Conservation (phyloP, 2,888 invertebrate species). For the Phragmatobia fuliginosa region DNA sequence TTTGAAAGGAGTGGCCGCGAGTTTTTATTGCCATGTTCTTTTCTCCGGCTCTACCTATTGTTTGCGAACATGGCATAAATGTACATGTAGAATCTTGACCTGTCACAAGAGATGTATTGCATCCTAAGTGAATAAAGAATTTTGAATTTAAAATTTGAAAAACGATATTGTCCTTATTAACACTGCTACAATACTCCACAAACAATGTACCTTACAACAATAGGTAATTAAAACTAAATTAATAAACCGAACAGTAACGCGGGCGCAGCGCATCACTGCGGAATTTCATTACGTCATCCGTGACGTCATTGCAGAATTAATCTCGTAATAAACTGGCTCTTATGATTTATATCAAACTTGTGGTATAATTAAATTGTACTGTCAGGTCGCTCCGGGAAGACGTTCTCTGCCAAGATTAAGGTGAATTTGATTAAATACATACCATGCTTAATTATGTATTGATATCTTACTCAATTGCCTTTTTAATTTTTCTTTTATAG, state of each 20-base stretch:
- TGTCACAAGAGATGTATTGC: no score
- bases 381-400: neutral
- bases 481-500: neutral
- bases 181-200: conserved; percentile 1
- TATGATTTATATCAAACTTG: conserved; percentile 42
- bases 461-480: neutral
- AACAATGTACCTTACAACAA: conserved; percentile 26
- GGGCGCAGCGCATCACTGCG: conserved; percentile 40
- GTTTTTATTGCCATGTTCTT: no score
- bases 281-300: conserved; percentile 49
- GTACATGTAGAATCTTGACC: no score
- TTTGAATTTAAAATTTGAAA: no score
- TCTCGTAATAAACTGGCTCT: conserved; percentile 44
- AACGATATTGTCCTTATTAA: conserved; percentile 6
- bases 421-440: conserved; percentile 1
- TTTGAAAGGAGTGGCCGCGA: no score
- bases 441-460: neutral
- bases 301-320: conserved; percentile 34
- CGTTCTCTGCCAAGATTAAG: neutral
- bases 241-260: conserved; percentile 37
- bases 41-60: no score
- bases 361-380: conserved; percentile 36
- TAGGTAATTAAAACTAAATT: conserved; percentile 48
- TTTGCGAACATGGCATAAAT: no score
- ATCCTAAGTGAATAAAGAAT: no score